Evolutionary conservation across 2,113 vertebrate genomes (phyloP).

Genomic region (Larimichthys crocea): DNA sequence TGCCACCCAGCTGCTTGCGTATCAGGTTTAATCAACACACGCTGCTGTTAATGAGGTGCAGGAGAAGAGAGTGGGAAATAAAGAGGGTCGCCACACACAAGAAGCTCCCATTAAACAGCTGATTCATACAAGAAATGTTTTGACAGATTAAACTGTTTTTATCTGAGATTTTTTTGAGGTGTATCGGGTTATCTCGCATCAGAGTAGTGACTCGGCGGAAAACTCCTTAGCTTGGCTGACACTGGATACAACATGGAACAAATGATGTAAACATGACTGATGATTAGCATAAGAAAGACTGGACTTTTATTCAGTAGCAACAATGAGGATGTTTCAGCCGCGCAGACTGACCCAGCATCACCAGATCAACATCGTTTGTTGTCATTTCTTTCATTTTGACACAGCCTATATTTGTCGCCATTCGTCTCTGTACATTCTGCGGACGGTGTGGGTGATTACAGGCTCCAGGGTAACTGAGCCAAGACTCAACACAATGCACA

Average conservation of each 20-base stretch:
- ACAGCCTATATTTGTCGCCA: background rate
- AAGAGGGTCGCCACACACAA: background rate
- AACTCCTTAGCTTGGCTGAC: background rate
- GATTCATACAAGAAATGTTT: background rate
- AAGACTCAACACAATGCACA: background rate
- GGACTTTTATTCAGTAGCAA: background rate
- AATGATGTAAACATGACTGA: background rate
- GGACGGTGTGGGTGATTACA: background rate
- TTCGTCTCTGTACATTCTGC: background rate
- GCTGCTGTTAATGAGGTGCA: background rate
- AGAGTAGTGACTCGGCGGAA: background rate
- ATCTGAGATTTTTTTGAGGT: background rate
- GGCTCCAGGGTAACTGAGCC: conserved; percentile 11
- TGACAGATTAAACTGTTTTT: background rate
- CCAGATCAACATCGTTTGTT: too few species aligned
- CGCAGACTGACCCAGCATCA: background rate
- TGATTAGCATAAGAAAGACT: background rate
- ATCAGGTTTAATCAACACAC: conserved; percentile 49
- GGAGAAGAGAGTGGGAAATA: background rate
- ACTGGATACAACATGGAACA: conserved; percentile 10
- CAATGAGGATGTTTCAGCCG: background rate
- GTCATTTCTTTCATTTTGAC: too few species aligned
- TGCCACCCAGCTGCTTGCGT: conserved; percentile 40
- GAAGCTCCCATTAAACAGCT: background rate
- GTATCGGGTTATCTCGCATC: background rate